phyloP scores from a whole-genome alignment of 1,140 invertebrate species.

The Drosophila lacteicornis region DNA sequence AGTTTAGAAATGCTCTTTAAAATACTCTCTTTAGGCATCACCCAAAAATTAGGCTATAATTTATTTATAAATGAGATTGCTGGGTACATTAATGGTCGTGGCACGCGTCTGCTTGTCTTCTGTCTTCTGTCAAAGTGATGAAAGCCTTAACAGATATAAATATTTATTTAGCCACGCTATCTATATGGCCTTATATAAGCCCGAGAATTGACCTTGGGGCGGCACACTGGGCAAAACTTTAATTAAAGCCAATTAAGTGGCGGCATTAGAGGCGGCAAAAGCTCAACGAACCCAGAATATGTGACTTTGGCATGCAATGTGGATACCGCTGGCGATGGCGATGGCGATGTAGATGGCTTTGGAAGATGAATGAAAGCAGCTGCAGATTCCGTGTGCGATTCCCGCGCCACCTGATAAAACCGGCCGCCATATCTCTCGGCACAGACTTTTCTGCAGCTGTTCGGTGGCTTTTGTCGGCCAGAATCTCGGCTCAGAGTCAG shows the following conservation, averaged over 20 bases:
- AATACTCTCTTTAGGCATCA: too few species aligned
- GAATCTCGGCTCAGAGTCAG: constrained; percentile 14
- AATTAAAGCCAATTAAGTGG: constrained; percentile 46
- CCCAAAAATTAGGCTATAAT: neutral
- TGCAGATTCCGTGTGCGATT: constrained; percentile 30
- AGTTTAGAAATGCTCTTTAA: too few species aligned
- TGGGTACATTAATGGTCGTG: neutral
- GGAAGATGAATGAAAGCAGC: constrained; percentile 43
- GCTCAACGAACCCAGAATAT: constrained; percentile 46
- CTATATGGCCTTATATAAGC: constrained; percentile 9
- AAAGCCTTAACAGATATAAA: constrained; percentile 7
- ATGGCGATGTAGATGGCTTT: constrained; percentile 24
- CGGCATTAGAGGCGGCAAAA: constrained; percentile 48
- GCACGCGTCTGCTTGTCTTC: neutral
- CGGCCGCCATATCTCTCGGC: constrained; percentile 27
- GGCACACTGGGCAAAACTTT: constrained; percentile 29
- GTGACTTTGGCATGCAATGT: constrained; percentile 43
- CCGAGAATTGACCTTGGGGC: constrained; percentile 34
- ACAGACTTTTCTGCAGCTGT: constrained; percentile 34
- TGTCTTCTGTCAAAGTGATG: constrained; percentile 3
- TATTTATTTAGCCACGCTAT: constrained; percentile 17
- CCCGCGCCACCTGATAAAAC: constrained; percentile 41
- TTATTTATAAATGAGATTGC: neutral
- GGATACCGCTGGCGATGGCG: neutral
- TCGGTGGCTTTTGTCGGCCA: constrained; percentile 34